Conservation (phyloP, 2,888 invertebrate species). For the Melanchra persicariae region DNA sequence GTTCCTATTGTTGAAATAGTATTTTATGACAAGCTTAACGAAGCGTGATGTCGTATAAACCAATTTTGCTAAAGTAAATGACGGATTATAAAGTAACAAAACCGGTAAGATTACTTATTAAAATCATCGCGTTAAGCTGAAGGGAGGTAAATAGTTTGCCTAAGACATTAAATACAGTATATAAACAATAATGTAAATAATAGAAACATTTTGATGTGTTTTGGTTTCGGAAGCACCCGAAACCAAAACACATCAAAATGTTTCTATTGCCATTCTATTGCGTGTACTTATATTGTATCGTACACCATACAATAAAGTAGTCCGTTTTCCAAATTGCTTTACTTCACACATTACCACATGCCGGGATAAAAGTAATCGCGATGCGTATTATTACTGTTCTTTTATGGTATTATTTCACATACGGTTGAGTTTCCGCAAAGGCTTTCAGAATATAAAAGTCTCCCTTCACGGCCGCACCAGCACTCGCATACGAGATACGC, state of each 20-base stretch:
- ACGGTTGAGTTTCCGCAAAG: slow-evolving; percentile 64
- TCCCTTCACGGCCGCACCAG: slow-evolving; percentile 55
- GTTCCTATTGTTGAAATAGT: slow-evolving; percentile 82
- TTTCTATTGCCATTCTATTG: slow-evolving; percentile 24
- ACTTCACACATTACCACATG: slow-evolving; percentile 40
- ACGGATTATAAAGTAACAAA: slow-evolving; percentile 45
- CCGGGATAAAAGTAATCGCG: slow-evolving; percentile 50
- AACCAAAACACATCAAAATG: slow-evolving; percentile 31
- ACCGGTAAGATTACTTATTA: slow-evolving; percentile 40
- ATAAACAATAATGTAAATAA: too few relatives aligned
- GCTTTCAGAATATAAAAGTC: slow-evolving; percentile 66
- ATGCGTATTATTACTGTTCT: slow-evolving; percentile 54
- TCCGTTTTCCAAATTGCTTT: slow-evolving; percentile 42
- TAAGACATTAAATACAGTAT: slow-evolving; percentile 18
- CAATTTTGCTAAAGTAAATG: slow-evolving; percentile 54
- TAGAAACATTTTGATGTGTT: too few relatives aligned
- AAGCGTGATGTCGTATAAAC: slow-evolving; percentile 75
- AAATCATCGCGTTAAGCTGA: slow-evolving; percentile 12
- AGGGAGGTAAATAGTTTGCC: not conserved
- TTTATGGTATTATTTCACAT: slow-evolving; percentile 62
- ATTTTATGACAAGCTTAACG: slow-evolving; percentile 83
- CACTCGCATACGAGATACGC: slow-evolving; percentile 72
- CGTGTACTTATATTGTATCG: slow-evolving; percentile 17
- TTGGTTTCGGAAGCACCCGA: not conserved
- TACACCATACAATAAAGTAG: slow-evolving; percentile 24